Conservation (phyloP, 2,113 vertebrate species). For the Prunella himalayana region DNA sequence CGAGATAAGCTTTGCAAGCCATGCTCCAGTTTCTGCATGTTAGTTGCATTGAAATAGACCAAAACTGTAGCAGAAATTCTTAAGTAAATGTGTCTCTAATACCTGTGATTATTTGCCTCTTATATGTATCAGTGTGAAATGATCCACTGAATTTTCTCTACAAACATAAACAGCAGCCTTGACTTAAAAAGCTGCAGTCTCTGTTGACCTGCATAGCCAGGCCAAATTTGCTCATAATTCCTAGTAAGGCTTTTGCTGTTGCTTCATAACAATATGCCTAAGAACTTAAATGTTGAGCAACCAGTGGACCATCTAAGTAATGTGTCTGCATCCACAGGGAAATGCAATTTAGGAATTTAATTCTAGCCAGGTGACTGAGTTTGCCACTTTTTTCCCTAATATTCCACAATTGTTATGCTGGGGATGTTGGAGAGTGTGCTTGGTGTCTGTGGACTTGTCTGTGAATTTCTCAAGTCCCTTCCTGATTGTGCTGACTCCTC, state of each 20-base stretch:
- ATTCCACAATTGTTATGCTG: neutral
- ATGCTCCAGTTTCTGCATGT: neutral
- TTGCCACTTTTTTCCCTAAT: neutral
- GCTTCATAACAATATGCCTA: neutral
- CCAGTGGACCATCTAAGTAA: neutral
- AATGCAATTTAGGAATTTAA: neutral
- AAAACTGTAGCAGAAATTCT: neutral
- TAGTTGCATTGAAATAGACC: neutral
- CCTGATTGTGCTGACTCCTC: neutral
- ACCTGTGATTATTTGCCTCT: neutral
- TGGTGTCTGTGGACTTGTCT: neutral
- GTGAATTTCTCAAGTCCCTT: neutral
- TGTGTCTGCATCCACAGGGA: neutral
- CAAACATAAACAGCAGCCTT: neutral
- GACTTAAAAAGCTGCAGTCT: neutral
- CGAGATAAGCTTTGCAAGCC: neutral
- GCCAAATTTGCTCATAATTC: neutral
- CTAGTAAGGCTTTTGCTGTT: neutral
- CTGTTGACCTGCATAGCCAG: neutral
- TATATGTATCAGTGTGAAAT: neutral
- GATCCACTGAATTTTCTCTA: neutral
- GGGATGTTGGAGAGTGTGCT: neutral
- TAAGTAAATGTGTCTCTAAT: neutral
- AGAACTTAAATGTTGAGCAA: neutral
- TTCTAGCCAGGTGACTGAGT: neutral